Percentiles rank a stretch among this genome's conserved stretches.
Conservation (phyloP, 2,113 vertebrate species). For the Sialia sialis region DNA sequence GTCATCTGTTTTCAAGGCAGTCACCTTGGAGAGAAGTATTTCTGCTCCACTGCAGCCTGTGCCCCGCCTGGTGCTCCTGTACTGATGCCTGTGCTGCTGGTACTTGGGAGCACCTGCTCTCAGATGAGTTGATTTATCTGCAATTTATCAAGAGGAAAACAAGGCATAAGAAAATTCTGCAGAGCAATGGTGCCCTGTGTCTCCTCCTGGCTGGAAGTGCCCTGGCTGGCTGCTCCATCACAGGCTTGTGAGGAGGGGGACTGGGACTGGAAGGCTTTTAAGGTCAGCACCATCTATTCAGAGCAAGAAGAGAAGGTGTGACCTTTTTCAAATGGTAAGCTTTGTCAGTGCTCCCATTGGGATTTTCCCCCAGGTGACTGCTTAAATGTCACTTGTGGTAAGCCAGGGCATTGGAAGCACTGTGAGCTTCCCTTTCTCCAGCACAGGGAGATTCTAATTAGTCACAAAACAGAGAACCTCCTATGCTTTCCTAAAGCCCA, state of each 20-base stretch:
- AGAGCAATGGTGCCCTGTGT: neutral
- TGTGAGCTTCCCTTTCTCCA: neutral
- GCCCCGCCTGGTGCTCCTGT: neutral
- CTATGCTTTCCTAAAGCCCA: neutral
- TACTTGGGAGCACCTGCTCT: neutral
- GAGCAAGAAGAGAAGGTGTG: slow-evolving; percentile 47
- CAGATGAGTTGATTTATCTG: neutral
- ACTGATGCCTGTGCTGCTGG: neutral
- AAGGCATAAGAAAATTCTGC: neutral
- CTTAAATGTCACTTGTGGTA: slow-evolving; percentile 61
- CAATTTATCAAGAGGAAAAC: neutral
- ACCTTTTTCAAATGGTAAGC: slow-evolving; percentile 65
- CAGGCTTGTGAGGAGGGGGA: neutral
- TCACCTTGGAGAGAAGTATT: neutral
- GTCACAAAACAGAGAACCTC: neutral
- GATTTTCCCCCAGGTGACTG: slow-evolving; percentile 54
- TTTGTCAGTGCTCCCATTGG: slow-evolving; percentile 54
- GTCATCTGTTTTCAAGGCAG: neutral
- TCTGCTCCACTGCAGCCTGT: neutral
- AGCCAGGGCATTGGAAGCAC: neutral
- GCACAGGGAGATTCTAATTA: slow-evolving; percentile 10
- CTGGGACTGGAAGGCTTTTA: slow-evolving; percentile 1
- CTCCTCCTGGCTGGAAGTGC: neutral
- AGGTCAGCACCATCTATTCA: slow-evolving; percentile 59
- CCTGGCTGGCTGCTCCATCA: neutral